Evolutionary conservation across 2,113 vertebrate species (phyloP).

Genomic region (Tachysurus fulvidraco): DNA sequence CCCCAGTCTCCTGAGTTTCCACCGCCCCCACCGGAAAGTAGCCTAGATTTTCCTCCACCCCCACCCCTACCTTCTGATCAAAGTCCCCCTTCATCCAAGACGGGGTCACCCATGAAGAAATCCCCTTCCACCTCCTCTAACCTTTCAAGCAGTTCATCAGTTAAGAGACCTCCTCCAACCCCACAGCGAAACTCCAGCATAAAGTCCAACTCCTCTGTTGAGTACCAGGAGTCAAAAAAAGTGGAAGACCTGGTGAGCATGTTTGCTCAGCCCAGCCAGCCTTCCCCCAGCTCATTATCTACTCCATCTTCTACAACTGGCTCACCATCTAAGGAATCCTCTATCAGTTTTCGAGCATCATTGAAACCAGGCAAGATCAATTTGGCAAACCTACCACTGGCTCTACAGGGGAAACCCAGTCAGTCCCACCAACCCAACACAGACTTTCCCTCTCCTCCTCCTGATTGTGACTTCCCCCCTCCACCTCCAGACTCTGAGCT

Average conservation of each 20-base stretch:
- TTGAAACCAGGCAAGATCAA: conserved; percentile 94
- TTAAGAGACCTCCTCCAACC: conserved; percentile 87
- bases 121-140: conserved; percentile 72
- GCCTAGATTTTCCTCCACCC: conserved; percentile 78
- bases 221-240: conserved; percentile 83
- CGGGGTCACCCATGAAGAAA: conserved; percentile 87
- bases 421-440: conserved; percentile 69
- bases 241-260: conserved; percentile 90
- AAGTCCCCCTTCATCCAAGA: conserved; percentile 59
- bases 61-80: conserved; percentile 54
- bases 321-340: conserved; percentile 80
- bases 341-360: conserved; percentile 73
- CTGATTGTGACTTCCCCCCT: conserved; percentile 71
- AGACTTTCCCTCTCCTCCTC: conserved; percentile 86
- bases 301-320: conserved; percentile 74
- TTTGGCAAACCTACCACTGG: conserved; percentile 82
- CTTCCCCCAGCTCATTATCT: conserved; percentile 62
- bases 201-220: conserved; percentile 73
- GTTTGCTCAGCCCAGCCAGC: conserved; percentile 78
- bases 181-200: conserved; percentile 95
- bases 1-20: conserved; percentile 87
- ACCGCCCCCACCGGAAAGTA: conserved; percentile 87
- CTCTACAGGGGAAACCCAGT: conserved; percentile 74
- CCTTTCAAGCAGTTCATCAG: conserved; percentile 75
- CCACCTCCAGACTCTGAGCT: conserved; percentile 87